Evolutionary conservation across 1,140 invertebrate species (phyloP), one percentile per base, ranked within the genome.

Genomic region (Ephestia elutella): DNA sequence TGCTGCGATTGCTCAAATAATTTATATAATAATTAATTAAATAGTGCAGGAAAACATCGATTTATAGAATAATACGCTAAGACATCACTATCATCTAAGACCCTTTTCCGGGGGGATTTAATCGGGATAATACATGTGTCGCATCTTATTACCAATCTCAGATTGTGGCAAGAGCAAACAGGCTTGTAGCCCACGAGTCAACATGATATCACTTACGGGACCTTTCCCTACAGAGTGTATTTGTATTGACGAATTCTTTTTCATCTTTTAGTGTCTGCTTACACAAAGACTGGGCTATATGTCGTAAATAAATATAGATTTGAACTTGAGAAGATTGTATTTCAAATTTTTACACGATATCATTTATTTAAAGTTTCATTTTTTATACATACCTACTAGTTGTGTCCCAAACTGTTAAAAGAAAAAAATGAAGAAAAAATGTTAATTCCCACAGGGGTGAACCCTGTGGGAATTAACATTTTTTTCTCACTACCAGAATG

Each of bases 91-190:
- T 44, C 62, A 70, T 64, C 63, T 79, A 82, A 82, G 70, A 75
- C 71, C 74, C 70, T 75, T 71, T 70, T 73, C 74, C 63, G 59
- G 63, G 72, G 72, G 80, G 78, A 75, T 80, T 74, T 81, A 82
- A 78, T 81, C 71, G 70, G 72, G 73, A 87, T 83, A 87, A 86
- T 81, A 82, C 78, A 81, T 79, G 75, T 84, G 82, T 85, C 85
- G 78, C 80, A 84, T 87, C 82, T 80, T 82, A 87, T 85, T 85
- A 85, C 79, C 77, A 78, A 84, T 86, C 82, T 75, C 56, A 80
- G 77, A 78, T 81, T 80, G 79, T 76, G 75, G 75, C 62, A 56
- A 75, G 71, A 73, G 78, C 76, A 87, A 86, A 84, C 80, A 82
- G 66, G 73, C 73, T 71, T 66, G 59, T 63, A 64, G 70, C 70